A percentile compares a stretch with the other conserved stretches of the same genome.
Conservation (phyloP, 2,113 vertebrate genomes). For the Conger conger region DNA sequence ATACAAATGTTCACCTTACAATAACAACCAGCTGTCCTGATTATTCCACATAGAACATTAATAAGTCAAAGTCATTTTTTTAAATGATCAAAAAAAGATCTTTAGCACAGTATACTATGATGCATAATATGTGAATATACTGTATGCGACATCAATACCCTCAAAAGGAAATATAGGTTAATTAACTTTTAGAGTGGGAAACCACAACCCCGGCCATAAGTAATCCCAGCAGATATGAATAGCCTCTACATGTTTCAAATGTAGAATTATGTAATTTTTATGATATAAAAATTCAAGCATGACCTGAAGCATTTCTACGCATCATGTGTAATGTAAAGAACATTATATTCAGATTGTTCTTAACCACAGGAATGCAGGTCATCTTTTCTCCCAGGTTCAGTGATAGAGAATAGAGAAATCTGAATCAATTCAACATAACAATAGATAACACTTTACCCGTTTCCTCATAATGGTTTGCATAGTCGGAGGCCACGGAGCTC, state of each 20-base stretch:
- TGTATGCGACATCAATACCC: too few species aligned
- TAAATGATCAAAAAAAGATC: background rate
- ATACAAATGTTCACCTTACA: too few species aligned
- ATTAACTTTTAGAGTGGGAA: background rate
- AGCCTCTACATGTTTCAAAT: background rate
- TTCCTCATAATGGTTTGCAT: conserved; percentile 67
- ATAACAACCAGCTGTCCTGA: too few species aligned
- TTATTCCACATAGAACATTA: too few species aligned
- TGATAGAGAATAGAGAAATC: background rate
- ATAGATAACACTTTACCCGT: conserved; percentile 57
- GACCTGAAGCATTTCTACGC: background rate
- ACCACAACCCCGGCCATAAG: too few species aligned
- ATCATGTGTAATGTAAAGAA: background rate
- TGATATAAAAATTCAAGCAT: conserved; percentile 4
- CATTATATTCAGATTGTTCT: background rate
- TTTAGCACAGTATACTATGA: too few species aligned
- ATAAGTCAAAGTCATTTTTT: too few species aligned
- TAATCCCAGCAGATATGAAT: too few species aligned
- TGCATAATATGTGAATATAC: too few species aligned
- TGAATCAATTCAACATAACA: conserved; percentile 40
- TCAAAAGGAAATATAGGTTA: background rate
- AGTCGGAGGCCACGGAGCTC: conserved; percentile 55
- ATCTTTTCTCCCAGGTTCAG: background rate
- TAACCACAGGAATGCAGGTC: conserved; percentile 31
- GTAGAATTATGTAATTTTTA: background rate